A percentile compares a stretch with the other conserved stretches of the same genome.
phyloP scores from a whole-genome alignment of 2,113 vertebrate genomes.

The Chrysochloris asiatica region DNA sequence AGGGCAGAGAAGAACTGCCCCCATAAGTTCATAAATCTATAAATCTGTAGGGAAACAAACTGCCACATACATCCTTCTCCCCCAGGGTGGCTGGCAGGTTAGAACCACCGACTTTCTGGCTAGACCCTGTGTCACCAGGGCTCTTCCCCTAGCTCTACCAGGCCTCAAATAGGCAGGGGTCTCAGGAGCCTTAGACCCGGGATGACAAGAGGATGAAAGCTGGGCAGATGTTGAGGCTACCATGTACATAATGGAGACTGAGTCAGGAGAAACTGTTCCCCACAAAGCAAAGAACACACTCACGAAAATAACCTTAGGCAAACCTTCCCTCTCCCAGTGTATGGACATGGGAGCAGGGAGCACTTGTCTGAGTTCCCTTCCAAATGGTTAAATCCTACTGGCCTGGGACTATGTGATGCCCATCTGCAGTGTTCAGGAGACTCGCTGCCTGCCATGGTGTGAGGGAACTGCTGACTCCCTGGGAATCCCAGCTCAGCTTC shows the following conservation, averaged over 20 bases:
- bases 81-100: not conserved
- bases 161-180: conserved; percentile 50
- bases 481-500: not conserved
- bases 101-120: not conserved
- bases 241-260: conserved; percentile 31
- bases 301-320: not conserved
- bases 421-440: not conserved
- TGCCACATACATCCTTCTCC: not conserved
- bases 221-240: not conserved
- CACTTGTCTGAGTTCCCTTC: not conserved
- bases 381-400: not conserved
- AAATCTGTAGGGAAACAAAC: not conserved
- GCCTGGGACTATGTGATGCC: too few relatives aligned
- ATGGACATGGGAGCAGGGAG: fast-evolving
- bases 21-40: not conserved
- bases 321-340: not conserved
- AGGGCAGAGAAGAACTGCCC: not conserved
- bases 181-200: not conserved
- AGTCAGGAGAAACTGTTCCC: not conserved
- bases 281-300: not conserved
- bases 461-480: not conserved
- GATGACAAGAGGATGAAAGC: not conserved
- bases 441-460: not conserved
- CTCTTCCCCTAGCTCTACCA: not conserved
- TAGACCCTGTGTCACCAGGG: not conserved